Evolutionary conservation across 1,140 invertebrate genomes (phyloP).

Genomic region (Ladona fulva): DNA sequence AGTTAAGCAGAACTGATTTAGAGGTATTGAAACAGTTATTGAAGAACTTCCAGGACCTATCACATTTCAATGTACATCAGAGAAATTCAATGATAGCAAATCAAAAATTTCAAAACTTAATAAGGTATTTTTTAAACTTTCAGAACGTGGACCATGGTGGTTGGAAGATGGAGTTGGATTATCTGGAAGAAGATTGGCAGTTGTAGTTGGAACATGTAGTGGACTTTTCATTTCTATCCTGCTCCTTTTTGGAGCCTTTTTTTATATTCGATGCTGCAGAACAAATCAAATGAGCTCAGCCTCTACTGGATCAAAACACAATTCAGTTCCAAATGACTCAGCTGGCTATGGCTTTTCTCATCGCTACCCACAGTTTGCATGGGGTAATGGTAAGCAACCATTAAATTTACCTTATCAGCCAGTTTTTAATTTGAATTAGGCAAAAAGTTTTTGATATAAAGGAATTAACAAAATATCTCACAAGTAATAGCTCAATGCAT

Average conservation of each 20-base stretch:
- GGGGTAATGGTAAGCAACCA: background rate
- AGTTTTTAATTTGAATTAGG: no score
- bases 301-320: background rate
- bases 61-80: no score
- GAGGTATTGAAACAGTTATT: no score
- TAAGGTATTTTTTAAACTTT: background rate
- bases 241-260: conserved; percentile 47
- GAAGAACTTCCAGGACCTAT: no score
- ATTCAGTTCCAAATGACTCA: background rate
- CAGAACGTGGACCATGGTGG: background rate
- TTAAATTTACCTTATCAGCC: no score
- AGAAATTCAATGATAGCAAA: no score
- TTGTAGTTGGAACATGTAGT: conserved; percentile 48
- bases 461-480: no score
- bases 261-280: conserved; percentile 47
- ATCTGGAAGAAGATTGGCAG: conserved; percentile 48
- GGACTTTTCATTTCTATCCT: conserved; percentile 53
- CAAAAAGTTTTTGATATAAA: no score
- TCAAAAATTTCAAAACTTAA: no score
- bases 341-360: background rate
- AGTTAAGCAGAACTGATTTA: no score
- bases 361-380: background rate
- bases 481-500: no score
- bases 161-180: conserved; percentile 37
- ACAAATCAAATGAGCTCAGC: background rate